phyloP scores from a whole-genome alignment of 2,113 vertebrate species.

The Rhombomys opimus region DNA sequence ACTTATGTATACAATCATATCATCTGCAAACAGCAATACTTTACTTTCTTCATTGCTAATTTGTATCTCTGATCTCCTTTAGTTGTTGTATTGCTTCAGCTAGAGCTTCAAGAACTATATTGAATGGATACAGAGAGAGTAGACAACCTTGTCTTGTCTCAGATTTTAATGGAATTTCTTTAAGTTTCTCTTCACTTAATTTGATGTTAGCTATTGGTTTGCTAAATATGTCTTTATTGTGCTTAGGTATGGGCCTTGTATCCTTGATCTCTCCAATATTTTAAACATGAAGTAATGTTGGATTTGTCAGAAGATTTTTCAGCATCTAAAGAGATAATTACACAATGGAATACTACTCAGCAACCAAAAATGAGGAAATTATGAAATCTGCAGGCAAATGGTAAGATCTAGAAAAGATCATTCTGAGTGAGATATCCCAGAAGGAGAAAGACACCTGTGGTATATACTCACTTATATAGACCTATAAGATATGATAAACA shows the following conservation, averaged over 20 bases:
- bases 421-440: too few relatives aligned
- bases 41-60: background rate
- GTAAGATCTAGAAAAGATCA: too few relatives aligned
- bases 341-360: too few relatives aligned
- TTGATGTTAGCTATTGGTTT: background rate
- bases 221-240: background rate
- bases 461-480: too few relatives aligned
- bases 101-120: background rate
- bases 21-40: background rate
- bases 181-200: background rate
- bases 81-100: background rate
- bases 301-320: too few relatives aligned
- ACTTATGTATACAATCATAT: background rate
- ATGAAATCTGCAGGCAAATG: too few relatives aligned
- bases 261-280: background rate
- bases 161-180: background rate
- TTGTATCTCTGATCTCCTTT: background rate
- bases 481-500: too few relatives aligned
- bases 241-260: background rate
- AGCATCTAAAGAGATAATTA: too few relatives aligned
- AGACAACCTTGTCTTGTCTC: background rate
- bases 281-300: background rate
- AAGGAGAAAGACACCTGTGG: too few relatives aligned
- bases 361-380: too few relatives aligned
- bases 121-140: background rate